Base-by-base conservation (phyloP, 2,888 invertebrate genomes). In the Coenonympha glycerion region DNA sequence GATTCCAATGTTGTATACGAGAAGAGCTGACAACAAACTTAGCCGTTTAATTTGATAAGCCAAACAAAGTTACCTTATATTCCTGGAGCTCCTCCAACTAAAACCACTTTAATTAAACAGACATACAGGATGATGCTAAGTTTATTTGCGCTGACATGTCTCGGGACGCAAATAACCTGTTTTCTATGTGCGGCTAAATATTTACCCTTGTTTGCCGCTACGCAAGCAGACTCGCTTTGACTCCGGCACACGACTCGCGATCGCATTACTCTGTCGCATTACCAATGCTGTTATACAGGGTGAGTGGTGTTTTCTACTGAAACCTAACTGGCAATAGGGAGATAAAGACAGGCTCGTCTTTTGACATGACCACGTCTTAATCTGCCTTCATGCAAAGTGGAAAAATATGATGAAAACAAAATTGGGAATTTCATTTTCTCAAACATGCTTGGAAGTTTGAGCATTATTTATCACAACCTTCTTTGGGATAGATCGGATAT, bases 121-220 rank as follows among this genome's bases (percentile, higher is more conserved):
- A 46, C 49, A 65, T 57, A 57, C 62, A 64, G 67, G 66, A 76
- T 78, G 66, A 67, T 65, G 70, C 69, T 71, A 73, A 61, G 61
- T 57, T 61, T 69, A 61, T 72, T 73, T 73, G 65, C 62, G 48
- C 49, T 57, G 62, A 60, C 62, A 64, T 66, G 64, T 69, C 66
- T 70, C 62, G 58, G 58, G 59, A 60, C 56, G 66, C 68, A 69
- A 71, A 73, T 65, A 71, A 62, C 59, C 69, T 72, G 72, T 76
- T 76, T 77, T 76, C 69, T 72, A 71, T 71, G 71, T 68, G 62
- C 67, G 63, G 68, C 73, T 71, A 81, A 83, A 80, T 77, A 79
- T 81, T 79, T 79, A 68, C 73, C 55, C 63, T 58, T 66, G 67
- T 72, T 66, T 73, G 65, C 74, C 72, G 66, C 77, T 79, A 73